Evolutionary conservation across 2,113 vertebrate genomes (phyloP).

Genomic region (Glaucidium brasilianum): DNA sequence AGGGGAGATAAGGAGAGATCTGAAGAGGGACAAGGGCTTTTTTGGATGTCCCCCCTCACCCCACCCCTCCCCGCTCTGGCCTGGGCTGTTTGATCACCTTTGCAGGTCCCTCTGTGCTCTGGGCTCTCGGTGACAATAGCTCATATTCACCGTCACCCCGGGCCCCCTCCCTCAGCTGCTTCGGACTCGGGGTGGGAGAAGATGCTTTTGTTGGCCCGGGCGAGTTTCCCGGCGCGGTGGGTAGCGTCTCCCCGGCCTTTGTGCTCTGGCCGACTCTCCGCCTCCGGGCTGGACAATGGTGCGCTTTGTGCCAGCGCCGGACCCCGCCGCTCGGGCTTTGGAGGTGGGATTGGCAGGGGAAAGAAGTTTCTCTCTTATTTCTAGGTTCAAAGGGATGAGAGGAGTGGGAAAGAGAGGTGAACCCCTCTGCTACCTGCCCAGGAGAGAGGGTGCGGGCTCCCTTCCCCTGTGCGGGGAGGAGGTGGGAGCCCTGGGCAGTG

Average conservation of each 20-base stretch:
- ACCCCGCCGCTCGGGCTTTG: constrained; percentile 35
- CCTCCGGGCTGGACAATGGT: constrained; percentile 65
- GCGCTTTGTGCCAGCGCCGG: constrained; percentile 64
- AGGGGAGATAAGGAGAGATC: constrained; percentile 75
- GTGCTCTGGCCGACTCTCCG: background rate
- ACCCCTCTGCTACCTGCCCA: background rate
- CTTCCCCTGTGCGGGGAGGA: background rate
- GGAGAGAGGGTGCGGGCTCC: background rate
- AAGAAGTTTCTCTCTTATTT: background rate
- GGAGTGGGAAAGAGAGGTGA: background rate
- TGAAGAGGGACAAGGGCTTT: constrained; percentile 74
- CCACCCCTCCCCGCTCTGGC: background rate
- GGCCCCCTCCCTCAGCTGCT: constrained; percentile 5
- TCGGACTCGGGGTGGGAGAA: background rate
- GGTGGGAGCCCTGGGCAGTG: rapidly evolving
- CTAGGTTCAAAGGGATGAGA: constrained; percentile 34
- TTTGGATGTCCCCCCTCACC: constrained; percentile 65
- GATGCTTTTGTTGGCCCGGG: constrained; percentile 50
- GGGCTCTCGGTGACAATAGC: constrained; percentile 70
- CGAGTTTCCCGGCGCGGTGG: background rate
- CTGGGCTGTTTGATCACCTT: constrained; percentile 75
- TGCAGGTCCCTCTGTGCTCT: constrained; percentile 64
- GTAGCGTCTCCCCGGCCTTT: background rate
- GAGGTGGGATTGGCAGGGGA: constrained; percentile 7
- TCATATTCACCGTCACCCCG: constrained; percentile 62